Base-by-base conservation (phyloP, 2,888 invertebrate genomes). In the Epiblema foenella region DNA sequence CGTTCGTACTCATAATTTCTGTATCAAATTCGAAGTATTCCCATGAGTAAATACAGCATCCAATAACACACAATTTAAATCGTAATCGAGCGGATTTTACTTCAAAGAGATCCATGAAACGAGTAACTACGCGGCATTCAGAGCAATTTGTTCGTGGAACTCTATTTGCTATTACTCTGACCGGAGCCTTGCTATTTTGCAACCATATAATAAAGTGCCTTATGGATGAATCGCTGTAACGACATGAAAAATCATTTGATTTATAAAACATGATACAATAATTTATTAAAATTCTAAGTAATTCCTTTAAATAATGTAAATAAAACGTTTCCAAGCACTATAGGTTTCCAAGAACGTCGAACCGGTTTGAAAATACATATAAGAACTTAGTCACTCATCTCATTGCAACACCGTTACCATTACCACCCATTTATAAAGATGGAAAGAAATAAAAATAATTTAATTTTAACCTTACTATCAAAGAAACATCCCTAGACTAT, bases 91-190 rank as follows among this genome's bases (percentile, higher is more conserved):
- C 24, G 46, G 29, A 49, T 17, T n/a, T 8, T n/a, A 62, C n/a
- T 49, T 66, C 39, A 58, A 57, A 37, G 15, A 39, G 7, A 17
- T n/a, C 52, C 64, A 62, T 60, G 12, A 29, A 51, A 63, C 57
- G 54, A 62, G 57, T 67, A 68, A 24, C 24, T 60, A 46, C 42
- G 11, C 54, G 18, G 71, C 49, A 56, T 59, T 54, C n/a, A 8
- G 17, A 54, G 39, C 33, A 37, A 68, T 54, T 54, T 68, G 7
- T 42, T 54, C 18, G 62, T 56, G 29, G 29, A 59, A 42, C 52
- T 17, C 3, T 10, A 11, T 69, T 69, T 39, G 62, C 33, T 51
- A 51, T 18, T 51, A 51, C 51, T 51, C 51, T 37, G 33, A 33
- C 24, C 51, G 51, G 33, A 63, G 15, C 33, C 51, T 63, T 17